Conservation (phyloP, 2,888 invertebrate genomes). For the Cylloceria caligata region DNA sequence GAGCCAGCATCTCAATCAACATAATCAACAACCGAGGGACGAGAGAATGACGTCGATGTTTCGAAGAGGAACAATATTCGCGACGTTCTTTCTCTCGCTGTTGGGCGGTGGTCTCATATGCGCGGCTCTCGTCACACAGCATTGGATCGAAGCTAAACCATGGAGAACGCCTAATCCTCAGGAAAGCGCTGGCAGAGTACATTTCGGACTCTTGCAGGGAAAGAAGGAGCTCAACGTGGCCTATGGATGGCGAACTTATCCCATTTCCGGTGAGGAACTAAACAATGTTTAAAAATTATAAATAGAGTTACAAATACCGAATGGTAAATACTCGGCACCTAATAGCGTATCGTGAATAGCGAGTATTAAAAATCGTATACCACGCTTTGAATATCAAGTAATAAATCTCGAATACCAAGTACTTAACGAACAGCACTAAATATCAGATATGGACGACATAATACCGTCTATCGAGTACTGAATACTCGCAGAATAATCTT, state of each 20-base stretch:
- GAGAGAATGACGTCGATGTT: slow-evolving; percentile 86
- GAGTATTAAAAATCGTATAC: neutral
- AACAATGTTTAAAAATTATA: slow-evolving; percentile 5
- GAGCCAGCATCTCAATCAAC: slow-evolving; percentile 37
- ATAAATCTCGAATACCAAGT: neutral
- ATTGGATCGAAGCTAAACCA: slow-evolving; percentile 93
- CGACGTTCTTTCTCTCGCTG: slow-evolving; percentile 93
- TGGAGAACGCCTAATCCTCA: slow-evolving; percentile 88
- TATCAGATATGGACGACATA: no score
- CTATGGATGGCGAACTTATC: slow-evolving; percentile 91
- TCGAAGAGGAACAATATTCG: slow-evolving; percentile 91
- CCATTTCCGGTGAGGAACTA: slow-evolving; percentile 90
- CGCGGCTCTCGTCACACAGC: slow-evolving; percentile 93
- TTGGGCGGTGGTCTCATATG: slow-evolving; percentile 91
- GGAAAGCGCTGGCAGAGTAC: slow-evolving; percentile 90
- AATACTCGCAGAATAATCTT: no score
- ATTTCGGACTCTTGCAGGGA: slow-evolving; percentile 95
- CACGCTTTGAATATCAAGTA: neutral
- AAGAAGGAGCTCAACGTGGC: slow-evolving; percentile 93
- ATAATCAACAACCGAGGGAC: slow-evolving; percentile 70
- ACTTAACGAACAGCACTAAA: neutral
- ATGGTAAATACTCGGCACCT: no score
- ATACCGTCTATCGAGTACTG: no score
- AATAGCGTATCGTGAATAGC: neutral
- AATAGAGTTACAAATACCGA: neutral